Evolutionary conservation across 2,113 vertebrate genomes (phyloP).

Genomic region (Macrotis lagotis): DNA sequence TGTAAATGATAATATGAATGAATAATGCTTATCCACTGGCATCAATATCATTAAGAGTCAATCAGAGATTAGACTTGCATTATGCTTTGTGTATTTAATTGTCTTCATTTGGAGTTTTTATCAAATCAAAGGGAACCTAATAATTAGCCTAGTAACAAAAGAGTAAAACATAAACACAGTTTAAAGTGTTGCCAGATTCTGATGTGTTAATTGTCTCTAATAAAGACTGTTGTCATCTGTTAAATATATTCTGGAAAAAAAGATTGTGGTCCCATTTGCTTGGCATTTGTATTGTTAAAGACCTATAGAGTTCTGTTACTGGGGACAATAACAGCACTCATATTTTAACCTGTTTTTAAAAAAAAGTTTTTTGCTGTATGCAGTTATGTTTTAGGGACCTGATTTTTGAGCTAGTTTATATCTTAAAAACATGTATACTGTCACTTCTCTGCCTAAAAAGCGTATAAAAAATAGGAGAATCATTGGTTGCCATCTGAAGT

Average conservation of each 20-base stretch:
- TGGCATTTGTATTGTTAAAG: background rate
- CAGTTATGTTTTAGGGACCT: background rate
- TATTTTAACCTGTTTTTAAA: background rate
- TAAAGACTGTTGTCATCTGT: conserved; percentile 16
- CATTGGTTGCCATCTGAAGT: background rate
- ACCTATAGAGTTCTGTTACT: background rate
- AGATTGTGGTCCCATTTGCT: conserved; percentile 34
- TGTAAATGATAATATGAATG: background rate
- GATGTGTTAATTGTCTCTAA: conserved; percentile 30
- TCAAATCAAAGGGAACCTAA: background rate
- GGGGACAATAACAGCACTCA: background rate
- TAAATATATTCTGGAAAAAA: conserved; percentile 48
- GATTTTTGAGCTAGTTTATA: background rate
- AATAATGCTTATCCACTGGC: background rate
- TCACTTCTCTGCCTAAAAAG: background rate
- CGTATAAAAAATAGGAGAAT: background rate
- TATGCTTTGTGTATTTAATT: conserved; percentile 4
- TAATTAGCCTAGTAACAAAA: conserved; percentile 10
- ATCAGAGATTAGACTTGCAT: background rate
- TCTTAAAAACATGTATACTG: background rate
- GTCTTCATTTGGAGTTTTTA: background rate
- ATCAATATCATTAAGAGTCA: background rate
- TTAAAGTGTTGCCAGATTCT: conserved; percentile 3
- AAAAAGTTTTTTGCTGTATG: background rate
- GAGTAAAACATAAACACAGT: background rate